Percentiles rank a stretch among this genome's conserved stretches.
Conservation (phyloP, 30 jellyfish, hydroid and myxozoan genomes). For the Nemopilema nomurai region DNA sequence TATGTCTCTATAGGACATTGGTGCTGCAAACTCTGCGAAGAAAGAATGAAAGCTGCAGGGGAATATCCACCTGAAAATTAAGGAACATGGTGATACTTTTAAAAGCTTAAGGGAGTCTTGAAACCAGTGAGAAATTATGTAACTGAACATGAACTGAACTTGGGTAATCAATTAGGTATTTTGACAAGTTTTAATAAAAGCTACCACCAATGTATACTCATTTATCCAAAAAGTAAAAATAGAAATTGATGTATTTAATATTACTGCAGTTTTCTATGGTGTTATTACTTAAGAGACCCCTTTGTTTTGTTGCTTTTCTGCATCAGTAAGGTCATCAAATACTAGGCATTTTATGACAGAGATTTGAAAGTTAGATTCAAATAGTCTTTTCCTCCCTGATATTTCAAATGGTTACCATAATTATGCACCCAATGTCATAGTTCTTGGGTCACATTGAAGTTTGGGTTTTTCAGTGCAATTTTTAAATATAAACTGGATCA, state of each 20-base stretch:
- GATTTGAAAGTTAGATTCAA: no score
- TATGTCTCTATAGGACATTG: conserved; percentile 78
- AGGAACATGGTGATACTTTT: neutral
- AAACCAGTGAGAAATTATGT: neutral
- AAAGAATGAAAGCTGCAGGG: conserved; percentile 84
- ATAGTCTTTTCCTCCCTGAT: no score
- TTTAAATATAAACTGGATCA: no score
- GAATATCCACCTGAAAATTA: conserved; percentile 55
- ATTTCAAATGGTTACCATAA: no score
- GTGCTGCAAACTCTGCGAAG: conserved; percentile 97
- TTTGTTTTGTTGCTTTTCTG: no score
- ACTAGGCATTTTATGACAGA: no score
- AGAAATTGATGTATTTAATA: neutral
- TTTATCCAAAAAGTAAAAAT: neutral
- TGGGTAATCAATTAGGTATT: neutral
- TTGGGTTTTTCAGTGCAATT: no score
- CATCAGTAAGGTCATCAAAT: no score
- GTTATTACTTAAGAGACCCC: no score
- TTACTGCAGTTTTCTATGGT: neutral
- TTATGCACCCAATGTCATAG: no score
- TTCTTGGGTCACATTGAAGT: no score
- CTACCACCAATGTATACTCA: neutral
- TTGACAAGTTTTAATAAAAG: neutral
- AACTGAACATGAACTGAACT: neutral
- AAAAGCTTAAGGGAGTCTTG: neutral